phyloP scores from a whole-genome alignment of 2,113 vertebrate genomes.

The Brienomyrus longianalis region DNA sequence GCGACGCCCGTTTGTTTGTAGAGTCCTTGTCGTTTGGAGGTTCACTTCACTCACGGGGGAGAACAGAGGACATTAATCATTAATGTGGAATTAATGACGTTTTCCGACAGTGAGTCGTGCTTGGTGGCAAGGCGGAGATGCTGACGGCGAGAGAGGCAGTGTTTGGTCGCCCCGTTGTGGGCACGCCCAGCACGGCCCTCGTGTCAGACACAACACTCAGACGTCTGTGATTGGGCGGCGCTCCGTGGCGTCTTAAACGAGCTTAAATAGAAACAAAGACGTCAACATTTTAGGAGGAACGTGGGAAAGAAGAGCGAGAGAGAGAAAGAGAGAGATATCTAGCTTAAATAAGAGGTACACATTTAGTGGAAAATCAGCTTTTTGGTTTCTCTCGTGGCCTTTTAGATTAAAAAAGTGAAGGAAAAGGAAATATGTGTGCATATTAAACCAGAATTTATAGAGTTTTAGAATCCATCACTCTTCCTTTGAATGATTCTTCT shows the following conservation, averaged over 20 bases:
- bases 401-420: constrained; percentile 8
- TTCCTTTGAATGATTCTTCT: constrained; percentile 9
- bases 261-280: background rate
- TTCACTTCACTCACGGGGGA: background rate
- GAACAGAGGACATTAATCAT: background rate
- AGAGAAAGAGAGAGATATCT: background rate
- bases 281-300: background rate
- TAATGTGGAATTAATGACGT: background rate
- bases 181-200: background rate
- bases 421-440: constrained; percentile 15
- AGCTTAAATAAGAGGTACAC: background rate
- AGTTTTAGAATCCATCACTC: constrained; percentile 3
- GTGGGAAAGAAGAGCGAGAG: background rate
- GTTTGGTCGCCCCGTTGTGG: background rate
- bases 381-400: background rate
- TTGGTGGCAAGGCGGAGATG: background rate
- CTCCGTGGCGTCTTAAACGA: background rate
- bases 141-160: background rate
- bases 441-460: constrained; percentile 13
- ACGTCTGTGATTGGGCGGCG: background rate
- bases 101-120: background rate
- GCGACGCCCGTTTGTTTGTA: background rate
- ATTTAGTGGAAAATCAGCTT: background rate
- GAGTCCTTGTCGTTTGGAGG: background rate
- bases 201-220: background rate